Base-by-base conservation (phyloP, 1,140 invertebrate species). In the Aplysia californica region DNA sequence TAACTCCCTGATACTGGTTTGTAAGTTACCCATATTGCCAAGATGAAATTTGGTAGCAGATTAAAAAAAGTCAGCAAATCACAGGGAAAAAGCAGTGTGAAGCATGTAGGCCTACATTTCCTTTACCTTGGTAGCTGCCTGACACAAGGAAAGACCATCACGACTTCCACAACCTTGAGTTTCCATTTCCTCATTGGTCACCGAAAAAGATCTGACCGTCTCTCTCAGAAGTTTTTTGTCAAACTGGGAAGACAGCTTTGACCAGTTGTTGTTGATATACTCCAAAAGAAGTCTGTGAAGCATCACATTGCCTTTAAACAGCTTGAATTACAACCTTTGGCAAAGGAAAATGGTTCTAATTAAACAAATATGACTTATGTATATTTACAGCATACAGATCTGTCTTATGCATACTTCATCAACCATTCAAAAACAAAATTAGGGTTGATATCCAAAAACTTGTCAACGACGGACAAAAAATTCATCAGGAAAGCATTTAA, bases 101-200 rank as follows among this genome's bases (percentile, higher is more conserved):
- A n/a, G n/a, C n/a, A n/a, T n/a, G n/a, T n/a, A n/a, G n/a, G n/a
- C n/a, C n/a, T n/a, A n/a, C n/a, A n/a, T n/a, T n/a, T n/a, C n/a
- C n/a, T n/a, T 58, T 73, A 86, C 85, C 83, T 84, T 84, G 23
- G 83, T 85, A 58, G 58, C 80, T 67, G 36, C 33, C 50, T 80
- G 67, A 75, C 83, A 84, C 18, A 79, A 36, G 23, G 76, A 70
- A 50, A 79, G 79, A 5, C 84, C 82, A 36, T 85, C 82, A 29
- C 55, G 65, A 20, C 66, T 77, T 55, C 70, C 77, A 41, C 76
- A 82, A 61, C 67, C 74, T 74, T 75, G 80, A 4, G 39, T 10
- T 31, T 79, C 68, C 20, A 89, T 64, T 56, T 89, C 87, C 44
- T 87, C 87, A 81, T 89, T 90, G 5, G 87, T 90, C 4, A 87